phyloP scores from a whole-genome alignment of 2,113 vertebrate genomes.

The Tragelaphus strepsiceros region DNA sequence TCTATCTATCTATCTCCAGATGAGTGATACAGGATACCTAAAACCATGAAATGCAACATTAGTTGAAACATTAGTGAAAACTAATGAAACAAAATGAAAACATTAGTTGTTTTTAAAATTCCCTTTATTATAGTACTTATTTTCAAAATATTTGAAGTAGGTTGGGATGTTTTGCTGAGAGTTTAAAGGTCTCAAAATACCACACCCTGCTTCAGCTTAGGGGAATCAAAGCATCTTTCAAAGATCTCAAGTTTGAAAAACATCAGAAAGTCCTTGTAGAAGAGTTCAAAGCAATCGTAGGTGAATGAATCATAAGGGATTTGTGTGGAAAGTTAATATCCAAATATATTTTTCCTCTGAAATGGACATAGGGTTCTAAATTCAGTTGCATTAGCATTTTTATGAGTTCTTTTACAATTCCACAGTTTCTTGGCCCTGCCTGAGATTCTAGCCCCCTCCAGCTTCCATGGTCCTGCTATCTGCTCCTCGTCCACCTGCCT shows the following conservation, averaged over 20 bases:
- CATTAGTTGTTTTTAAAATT: background rate
- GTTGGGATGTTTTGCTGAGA: background rate
- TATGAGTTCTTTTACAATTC: conserved; percentile 26
- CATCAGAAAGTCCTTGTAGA: conserved; percentile 31
- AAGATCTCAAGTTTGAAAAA: conserved; percentile 38
- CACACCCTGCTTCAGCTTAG: background rate
- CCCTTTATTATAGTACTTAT: background rate
- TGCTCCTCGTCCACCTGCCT: background rate
- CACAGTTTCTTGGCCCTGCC: background rate
- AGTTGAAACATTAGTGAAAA: no score
- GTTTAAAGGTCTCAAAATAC: conserved; percentile 32
- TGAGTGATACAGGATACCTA: background rate
- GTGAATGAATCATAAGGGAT: conserved; percentile 23
- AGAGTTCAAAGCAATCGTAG: conserved; percentile 50
- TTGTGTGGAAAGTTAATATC: conserved; percentile 19
- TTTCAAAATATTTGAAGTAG: background rate
- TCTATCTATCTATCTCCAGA: background rate
- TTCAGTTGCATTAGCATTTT: conserved; percentile 40
- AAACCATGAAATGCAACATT: background rate
- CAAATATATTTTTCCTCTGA: conserved; percentile 42
- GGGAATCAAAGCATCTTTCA: conserved; percentile 42
- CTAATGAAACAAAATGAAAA: background rate
- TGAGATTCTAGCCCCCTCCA: background rate
- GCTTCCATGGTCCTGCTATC: background rate
- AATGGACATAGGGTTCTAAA: conserved; percentile 4